Conservation (phyloP, 1,140 invertebrate genomes). For the Maconellicoccus hirsutus region DNA sequence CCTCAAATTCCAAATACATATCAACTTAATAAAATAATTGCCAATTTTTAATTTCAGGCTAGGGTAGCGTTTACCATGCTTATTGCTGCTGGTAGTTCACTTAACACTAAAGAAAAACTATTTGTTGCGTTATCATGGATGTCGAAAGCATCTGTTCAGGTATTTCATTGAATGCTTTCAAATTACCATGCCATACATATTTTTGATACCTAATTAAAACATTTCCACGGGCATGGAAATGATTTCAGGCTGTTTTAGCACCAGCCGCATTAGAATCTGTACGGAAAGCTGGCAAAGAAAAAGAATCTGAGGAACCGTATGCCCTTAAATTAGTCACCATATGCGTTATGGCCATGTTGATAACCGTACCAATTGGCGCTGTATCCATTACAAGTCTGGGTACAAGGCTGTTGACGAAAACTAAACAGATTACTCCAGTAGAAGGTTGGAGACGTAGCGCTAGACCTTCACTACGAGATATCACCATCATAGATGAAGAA, state of each 20-base stretch:
- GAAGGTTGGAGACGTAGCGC: conserved; percentile 58
- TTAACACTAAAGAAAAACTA: conserved; percentile 77
- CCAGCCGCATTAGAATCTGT: conserved; percentile 63
- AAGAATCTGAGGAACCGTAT: conserved; percentile 36
- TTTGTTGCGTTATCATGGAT: conserved; percentile 85
- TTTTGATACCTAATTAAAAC: not conserved
- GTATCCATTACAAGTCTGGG: conserved; percentile 73
- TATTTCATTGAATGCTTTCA: conserved; percentile 29
- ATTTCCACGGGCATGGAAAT: too few species aligned
- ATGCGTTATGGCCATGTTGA: conserved; percentile 76
- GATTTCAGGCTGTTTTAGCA: conserved; percentile 62
- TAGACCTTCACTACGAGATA: conserved; percentile 65
- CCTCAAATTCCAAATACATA: too few species aligned
- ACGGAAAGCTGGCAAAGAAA: conserved; percentile 28
- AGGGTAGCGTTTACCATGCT: conserved; percentile 50
- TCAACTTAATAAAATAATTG: too few species aligned
- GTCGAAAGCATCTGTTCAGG: conserved; percentile 83
- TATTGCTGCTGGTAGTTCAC: conserved; percentile 53
- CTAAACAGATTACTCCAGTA: conserved; percentile 33
- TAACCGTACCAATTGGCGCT: conserved; percentile 82
- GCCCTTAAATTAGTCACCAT: conserved; percentile 53
- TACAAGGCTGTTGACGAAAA: conserved; percentile 57
- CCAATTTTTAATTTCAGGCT: conserved; percentile 45
- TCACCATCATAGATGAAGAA: conserved; percentile 66
- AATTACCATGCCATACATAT: not conserved